Base-by-base conservation (phyloP, 1,140 invertebrate species). In the Psix sp. region DNA sequence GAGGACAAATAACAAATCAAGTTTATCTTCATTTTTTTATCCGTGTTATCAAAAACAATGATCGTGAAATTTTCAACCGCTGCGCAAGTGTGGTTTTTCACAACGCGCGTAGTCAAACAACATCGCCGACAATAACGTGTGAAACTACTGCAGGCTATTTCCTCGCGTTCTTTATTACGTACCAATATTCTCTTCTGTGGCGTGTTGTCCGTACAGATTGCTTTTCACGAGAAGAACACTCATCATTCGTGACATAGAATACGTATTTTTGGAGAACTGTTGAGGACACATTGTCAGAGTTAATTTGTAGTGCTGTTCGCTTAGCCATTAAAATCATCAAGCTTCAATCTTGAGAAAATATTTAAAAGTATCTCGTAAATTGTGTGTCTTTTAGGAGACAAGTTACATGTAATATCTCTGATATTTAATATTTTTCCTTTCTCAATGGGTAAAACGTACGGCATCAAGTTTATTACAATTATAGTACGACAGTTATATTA, bases 311-410 rank as follows among this genome's bases (percentile, higher is more conserved):
- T 43, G 36, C 33, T 38, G 67, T 71, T 71, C 43, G 45, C 45
- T 60, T 77, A 76, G 70, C 51, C 78, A 76, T 82, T 77, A 79
- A 78, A 77, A 77, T 80, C 68, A 77, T 80, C 78, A 73, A 71
- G 56, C 68, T 71, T n/a, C 26, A 29, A 77, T 39, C 63, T 60
- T 62, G 67, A 62, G 72, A 71, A 71, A 63, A 65, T 77, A 65
- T 36, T 62, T 63, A 52, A 49, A 63, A 65, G 75, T 70, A 65
- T 70, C 65, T 56, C 70, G 60, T 71, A 77, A 73, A 72, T 77
- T 74, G 71, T 16, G 54, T 24, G 62, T n/a, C n/a, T 35, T 74
- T 71, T 77, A 72, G 57, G 67, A 76, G 74, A 40, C 67, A 63
- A 54, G 40, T 46, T 59, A 33, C 51, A 63, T 16, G 48, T 60